These are phyloP conservation scores for Pecten maximus DNA, from an alignment of 2,888 invertebrate species.

Conservation along the genomic window DNA sequence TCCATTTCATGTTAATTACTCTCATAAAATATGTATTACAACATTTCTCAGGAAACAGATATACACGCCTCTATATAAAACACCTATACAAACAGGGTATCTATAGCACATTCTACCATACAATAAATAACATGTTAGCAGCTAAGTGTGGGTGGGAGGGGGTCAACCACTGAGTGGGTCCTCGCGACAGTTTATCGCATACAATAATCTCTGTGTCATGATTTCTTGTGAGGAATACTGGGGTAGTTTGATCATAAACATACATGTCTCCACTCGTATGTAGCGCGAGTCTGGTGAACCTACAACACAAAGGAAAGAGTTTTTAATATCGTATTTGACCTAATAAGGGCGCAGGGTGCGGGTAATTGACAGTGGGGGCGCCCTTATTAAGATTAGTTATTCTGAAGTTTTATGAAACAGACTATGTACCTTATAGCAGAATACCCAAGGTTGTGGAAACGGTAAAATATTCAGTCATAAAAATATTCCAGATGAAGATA, in stretches of 20 bases:
- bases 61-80: slow-evolving; percentile 8
- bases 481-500: no score
- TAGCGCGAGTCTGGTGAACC: slow-evolving; percentile 78
- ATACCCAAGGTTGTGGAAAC: no score
- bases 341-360: no score
- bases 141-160: background rate
- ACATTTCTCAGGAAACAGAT: background rate
- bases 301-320: slow-evolving; percentile 58
- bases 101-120: background rate
- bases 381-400: no score
- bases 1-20: background rate
- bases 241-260: slow-evolving; percentile 82
- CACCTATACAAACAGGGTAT: background rate
- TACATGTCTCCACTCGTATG: slow-evolving; percentile 82
- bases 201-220: slow-evolving; percentile 80
- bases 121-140: background rate
- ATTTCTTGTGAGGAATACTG: slow-evolving; percentile 80
- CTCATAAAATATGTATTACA: background rate
- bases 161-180: slow-evolving; percentile 63
- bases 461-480: no score
- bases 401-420: no score
- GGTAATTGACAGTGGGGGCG: no score
- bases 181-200: slow-evolving; percentile 81
- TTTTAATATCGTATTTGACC: no score
- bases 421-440: no score